Evolutionary conservation across 1,140 invertebrate species (phyloP).

Genomic region (Grapholita molesta): DNA sequence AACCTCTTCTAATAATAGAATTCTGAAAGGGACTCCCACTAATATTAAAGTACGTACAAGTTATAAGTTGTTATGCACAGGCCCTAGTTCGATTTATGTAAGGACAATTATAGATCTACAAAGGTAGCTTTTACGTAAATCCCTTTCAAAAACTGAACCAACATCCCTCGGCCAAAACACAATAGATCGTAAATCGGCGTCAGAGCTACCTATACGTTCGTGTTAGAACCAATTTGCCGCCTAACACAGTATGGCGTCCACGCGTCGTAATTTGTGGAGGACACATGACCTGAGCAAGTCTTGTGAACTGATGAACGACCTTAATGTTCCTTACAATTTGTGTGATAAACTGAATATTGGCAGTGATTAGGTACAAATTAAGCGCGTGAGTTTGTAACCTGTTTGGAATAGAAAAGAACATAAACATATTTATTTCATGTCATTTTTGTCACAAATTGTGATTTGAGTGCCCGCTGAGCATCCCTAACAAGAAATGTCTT

Average conservation of each 20-base stretch:
- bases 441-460: no score
- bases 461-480: no score
- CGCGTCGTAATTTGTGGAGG: neutral
- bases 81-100: no score
- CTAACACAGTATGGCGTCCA: neutral
- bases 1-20: no score
- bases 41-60: no score
- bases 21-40: no score
- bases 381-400: no score
- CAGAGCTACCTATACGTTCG: neutral
- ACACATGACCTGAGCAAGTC: neutral
- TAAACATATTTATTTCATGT: no score
- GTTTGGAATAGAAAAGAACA: no score
- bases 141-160: neutral
- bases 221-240: constrained; percentile 8
- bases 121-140: neutral
- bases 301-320: neutral
- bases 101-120: neutral
- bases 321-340: neutral
- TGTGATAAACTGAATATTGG: neutral
- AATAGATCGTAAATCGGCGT: neutral
- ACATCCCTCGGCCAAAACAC: neutral
- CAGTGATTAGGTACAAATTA: no score
- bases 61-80: no score
- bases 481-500: no score